Conservation (phyloP, 2,113 vertebrate species). For the Neofelis nebulosa region DNA sequence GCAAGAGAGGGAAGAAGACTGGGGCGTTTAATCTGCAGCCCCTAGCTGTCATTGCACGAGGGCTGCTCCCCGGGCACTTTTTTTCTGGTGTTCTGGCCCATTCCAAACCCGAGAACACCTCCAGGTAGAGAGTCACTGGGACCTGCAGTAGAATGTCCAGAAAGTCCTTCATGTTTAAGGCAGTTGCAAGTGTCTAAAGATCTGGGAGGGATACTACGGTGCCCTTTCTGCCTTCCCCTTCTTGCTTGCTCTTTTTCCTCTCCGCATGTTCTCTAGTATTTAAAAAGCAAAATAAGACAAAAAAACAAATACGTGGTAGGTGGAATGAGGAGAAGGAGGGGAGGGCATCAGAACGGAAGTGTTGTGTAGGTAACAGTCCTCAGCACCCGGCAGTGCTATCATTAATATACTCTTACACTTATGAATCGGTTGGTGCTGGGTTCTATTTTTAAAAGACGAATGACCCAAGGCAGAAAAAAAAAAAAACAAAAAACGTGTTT, state of each 20-base stretch:
- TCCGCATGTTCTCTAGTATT: not conserved
- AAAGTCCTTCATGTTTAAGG: not conserved
- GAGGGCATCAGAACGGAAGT: not conserved
- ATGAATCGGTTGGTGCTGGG: not conserved
- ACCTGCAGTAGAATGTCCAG: not conserved
- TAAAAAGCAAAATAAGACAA: not conserved
- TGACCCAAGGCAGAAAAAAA: not conserved
- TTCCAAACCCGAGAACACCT: not conserved
- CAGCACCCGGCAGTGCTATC: not conserved
- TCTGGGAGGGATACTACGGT: no score
- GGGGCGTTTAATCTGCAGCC: not conserved
- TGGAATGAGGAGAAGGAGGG: not conserved
- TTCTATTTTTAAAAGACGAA: not conserved
- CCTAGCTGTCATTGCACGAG: accelerated
- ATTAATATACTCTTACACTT: not conserved
- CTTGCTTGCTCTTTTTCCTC: not conserved
- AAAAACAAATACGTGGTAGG: not conserved
- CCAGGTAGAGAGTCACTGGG: accelerated
- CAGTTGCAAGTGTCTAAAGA: not conserved
- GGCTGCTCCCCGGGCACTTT: not conserved
- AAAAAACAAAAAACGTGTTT: not conserved
- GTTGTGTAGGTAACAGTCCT: not conserved
- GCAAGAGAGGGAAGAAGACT: no score
- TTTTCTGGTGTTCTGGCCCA: not conserved
- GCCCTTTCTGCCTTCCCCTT: not conserved